Conservation (phyloP, 2,113 vertebrate species). For the Fregata magnificens region DNA sequence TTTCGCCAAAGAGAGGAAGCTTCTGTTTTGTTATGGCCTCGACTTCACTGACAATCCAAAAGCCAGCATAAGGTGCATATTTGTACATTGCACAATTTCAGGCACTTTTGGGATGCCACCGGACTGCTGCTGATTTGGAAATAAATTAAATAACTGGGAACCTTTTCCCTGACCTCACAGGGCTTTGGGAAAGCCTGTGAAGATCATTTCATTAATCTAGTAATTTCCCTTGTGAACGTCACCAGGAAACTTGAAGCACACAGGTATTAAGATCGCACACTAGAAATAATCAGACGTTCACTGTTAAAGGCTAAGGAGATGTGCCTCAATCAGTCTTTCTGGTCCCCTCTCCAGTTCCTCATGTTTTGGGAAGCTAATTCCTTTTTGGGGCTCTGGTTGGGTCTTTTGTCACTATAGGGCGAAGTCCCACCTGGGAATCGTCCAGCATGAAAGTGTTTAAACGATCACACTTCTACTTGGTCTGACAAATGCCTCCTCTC, state of each 20-base stretch:
- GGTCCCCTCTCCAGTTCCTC: neutral
- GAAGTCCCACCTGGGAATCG: neutral
- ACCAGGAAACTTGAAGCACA: neutral
- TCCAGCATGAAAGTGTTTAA: neutral
- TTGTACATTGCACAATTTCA: neutral
- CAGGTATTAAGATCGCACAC: neutral
- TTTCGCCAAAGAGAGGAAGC: neutral
- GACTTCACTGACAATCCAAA: neutral
- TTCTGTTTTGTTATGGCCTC: neutral
- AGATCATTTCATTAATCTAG: neutral
- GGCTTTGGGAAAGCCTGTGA: neutral
- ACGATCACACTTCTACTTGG: neutral
- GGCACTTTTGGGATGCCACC: neutral
- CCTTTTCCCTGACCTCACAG: neutral
- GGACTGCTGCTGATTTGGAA: neutral
- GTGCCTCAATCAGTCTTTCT: neutral
- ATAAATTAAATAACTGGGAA: neutral
- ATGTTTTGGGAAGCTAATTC: neutral
- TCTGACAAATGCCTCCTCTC: neutral
- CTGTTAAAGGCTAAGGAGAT: neutral
- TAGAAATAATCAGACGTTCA: neutral
- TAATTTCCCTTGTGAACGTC: neutral
- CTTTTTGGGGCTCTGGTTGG: neutral
- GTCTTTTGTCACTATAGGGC: neutral
- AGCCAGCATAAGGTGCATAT: neutral